Evolutionary conservation across 1,140 invertebrate genomes (phyloP).

Genomic region (Lasaia peninsularis): DNA sequence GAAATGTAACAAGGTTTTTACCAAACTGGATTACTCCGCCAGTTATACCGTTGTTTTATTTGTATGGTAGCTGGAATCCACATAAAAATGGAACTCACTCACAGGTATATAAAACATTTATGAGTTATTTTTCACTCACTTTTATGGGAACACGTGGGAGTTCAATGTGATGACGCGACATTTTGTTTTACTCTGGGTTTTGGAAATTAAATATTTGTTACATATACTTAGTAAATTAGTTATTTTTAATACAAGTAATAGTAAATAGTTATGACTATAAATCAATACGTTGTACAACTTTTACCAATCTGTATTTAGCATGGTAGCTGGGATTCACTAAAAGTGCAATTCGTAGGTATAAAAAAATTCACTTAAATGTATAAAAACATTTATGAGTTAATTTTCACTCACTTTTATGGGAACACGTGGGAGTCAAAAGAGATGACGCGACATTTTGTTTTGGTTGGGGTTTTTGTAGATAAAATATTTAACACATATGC

Average conservation of each 20-base stretch:
- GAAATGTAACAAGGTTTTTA: conserved; percentile 31
- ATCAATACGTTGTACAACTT: too few relatives aligned
- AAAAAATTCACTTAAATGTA: background rate
- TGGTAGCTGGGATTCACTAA: background rate
- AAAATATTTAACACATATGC: too few relatives aligned
- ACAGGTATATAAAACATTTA: background rate
- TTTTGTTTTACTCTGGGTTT: too few relatives aligned
- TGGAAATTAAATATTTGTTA: too few relatives aligned
- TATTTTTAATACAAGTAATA: too few relatives aligned
- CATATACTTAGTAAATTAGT: too few relatives aligned
- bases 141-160: background rate
- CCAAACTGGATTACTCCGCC: conserved; percentile 19
- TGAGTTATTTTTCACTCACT: background rate
- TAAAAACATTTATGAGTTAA: background rate
- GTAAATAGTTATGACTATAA: too few relatives aligned
- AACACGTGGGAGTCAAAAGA: too few relatives aligned
- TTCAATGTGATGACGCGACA: too few relatives aligned
- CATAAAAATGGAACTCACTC: conserved; percentile 6
- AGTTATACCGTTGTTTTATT: conserved; percentile 15
- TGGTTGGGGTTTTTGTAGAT: too few relatives aligned
- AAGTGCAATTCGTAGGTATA: too few relatives aligned
- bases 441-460: too few relatives aligned
- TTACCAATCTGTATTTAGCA: conserved; percentile 21
- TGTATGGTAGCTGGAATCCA: background rate
- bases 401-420: background rate